A percentile compares a stretch with the other conserved stretches of the same genome.
These are phyloP conservation scores for Drosophila acutilabella DNA, from an alignment of 2,888 invertebrate genomes.

Conservation along the genomic window DNA sequence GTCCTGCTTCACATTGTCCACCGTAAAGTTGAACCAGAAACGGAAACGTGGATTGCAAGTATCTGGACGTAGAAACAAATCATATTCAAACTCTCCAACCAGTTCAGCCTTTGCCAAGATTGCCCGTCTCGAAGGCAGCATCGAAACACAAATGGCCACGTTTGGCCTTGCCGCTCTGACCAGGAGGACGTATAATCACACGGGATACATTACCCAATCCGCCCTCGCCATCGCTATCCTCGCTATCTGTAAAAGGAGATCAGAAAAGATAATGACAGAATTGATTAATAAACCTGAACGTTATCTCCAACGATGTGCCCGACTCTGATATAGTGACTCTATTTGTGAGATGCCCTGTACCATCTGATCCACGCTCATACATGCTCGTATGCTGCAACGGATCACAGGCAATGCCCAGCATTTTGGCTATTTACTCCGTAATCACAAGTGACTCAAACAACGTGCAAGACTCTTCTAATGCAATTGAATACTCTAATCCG, in stretches of 20 bases:
- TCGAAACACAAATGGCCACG: constrained; percentile 98
- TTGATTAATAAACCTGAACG: too few species aligned
- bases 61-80: constrained; percentile 97
- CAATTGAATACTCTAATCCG: constrained; percentile 50
- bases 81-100: constrained; percentile 97
- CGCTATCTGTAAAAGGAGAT: constrained; percentile 89
- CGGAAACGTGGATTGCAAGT: constrained; percentile 96
- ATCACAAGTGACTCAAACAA: constrained; percentile 71
- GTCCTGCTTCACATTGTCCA: constrained; percentile 96
- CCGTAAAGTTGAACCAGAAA: constrained; percentile 99
- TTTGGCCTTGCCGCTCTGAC: constrained; percentile 97
- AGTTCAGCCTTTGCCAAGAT: constrained; percentile 98
- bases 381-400: constrained; percentile 88
- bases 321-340: background rate
- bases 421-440: constrained; percentile 56
- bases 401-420: constrained; percentile 85
- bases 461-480: constrained; percentile 77
- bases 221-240: constrained; percentile 96
- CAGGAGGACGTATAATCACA: constrained; percentile 94
- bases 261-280: too few species aligned
- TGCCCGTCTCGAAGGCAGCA: constrained; percentile 98
- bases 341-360: constrained; percentile 28
- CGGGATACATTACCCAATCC: constrained; percentile 96
- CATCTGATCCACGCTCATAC: constrained; percentile 86
- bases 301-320: too few species aligned